A percentile compares a stretch with the other conserved stretches of the same genome.
phyloP scores from a whole-genome alignment of 2,113 vertebrate species.

The Trematocara nigrifrons region DNA sequence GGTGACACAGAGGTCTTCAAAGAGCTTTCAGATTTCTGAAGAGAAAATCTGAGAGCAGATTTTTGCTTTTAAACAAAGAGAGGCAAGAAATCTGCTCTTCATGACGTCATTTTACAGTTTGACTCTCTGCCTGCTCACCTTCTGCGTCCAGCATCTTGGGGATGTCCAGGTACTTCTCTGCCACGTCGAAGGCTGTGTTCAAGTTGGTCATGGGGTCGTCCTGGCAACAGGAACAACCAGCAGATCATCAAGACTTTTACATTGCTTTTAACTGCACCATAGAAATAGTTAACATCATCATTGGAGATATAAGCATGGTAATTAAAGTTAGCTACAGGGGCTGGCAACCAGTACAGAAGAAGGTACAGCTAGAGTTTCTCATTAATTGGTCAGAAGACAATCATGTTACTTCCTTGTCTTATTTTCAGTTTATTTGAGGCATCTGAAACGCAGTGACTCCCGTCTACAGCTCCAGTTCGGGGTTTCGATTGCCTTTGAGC shows the following conservation, averaged over 20 bases:
- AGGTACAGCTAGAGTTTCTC: neutral
- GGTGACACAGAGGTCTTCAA: neutral
- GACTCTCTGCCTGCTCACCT: constrained; percentile 69
- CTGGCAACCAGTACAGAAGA: neutral
- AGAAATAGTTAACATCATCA: neutral
- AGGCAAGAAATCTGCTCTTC: neutral
- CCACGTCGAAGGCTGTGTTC: constrained; percentile 92
- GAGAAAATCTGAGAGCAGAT: neutral
- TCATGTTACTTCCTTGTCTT: neutral
- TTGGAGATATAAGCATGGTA: neutral
- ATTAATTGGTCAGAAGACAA: neutral
- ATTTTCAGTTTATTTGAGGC: neutral
- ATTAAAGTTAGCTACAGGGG: neutral
- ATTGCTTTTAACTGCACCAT: neutral
- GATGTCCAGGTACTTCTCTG: constrained; percentile 91
- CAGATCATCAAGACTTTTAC: neutral
- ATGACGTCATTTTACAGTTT: neutral
- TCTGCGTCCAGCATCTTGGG: constrained; percentile 95
- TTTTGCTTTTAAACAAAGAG: neutral
- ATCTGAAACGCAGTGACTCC: neutral
- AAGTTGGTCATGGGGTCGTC: constrained; percentile 90
- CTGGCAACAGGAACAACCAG: constrained; percentile 46
- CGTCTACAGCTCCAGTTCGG: neutral
- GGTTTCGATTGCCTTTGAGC: neutral
- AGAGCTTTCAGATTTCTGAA: neutral